These are phyloP conservation scores for Rhabdornis inornatus DNA, from an alignment of 2,113 vertebrate species.

Conservation along the genomic window DNA sequence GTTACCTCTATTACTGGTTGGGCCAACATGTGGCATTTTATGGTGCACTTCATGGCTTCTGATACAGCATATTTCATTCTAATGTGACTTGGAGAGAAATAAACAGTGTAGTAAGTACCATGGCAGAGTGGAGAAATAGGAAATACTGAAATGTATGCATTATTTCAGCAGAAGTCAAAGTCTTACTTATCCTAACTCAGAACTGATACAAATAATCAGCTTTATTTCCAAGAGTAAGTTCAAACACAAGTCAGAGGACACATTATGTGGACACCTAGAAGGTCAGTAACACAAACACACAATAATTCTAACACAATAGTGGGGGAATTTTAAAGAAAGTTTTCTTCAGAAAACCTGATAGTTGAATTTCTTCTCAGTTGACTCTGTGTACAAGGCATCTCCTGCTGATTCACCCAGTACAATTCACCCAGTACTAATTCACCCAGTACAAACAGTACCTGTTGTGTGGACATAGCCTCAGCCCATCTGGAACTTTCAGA, in stretches of 20 bases:
- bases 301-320: not conserved
- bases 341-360: not conserved
- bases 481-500: not conserved
- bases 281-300: not conserved
- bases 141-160: not conserved
- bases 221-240: not conserved
- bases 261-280: not conserved
- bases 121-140: not conserved
- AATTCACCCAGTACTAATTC: not conserved
- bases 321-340: not conserved
- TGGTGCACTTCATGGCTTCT: not conserved
- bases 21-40: conserved; percentile 32
- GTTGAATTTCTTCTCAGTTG: not conserved
- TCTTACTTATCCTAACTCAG: not conserved
- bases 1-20: not conserved
- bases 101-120: not conserved
- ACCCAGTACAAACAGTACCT: not conserved
- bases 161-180: not conserved
- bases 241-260: not conserved
- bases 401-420: not conserved
- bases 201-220: not conserved
- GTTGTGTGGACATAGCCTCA: not conserved
- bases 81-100: not conserved
- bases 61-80: conserved; percentile 19
- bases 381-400: not conserved